Evolutionary conservation across 2,888 invertebrate species (phyloP), one percentile per base, ranked within the genome.

Genomic region (Monoplex corrugatus): DNA sequence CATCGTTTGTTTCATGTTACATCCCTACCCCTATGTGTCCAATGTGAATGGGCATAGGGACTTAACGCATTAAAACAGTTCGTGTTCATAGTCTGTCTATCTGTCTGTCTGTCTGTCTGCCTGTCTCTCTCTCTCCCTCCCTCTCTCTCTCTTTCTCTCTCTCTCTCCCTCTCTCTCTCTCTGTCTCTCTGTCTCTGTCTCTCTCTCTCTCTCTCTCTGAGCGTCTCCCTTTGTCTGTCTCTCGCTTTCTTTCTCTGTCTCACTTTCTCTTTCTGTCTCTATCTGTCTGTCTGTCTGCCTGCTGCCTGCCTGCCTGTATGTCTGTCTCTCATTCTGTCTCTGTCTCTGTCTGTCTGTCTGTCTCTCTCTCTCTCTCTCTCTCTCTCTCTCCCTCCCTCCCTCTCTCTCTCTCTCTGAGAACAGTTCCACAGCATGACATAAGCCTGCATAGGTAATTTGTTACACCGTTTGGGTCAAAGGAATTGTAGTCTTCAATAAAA

Each of bases 161-260:
- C 1, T 40, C 40, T 63, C 2, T 82, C 38, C 43, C 2, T 45
- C 40, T 35, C 28, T 43, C 19, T 82, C 83, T 83, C 40, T 44
- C 68, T 88, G 16, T 83, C 83, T 83, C 32, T 88, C 83, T 83
- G 3, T 87, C 44, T 78, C 23, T 87, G 40, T 87, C 16, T 82
- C n/a, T 87, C 6, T 80, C 28, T 57, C 8, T 82, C n/a, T 82
- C 3, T 88, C 44, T 85, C 8, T 85, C 85, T 50, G 13, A 13
- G 2, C 8, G 32, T 57, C 32, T 50, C 50, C 57, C 50, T 50
- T 1, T 50, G 16, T 50, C 45, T 50, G 10, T 85, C 23, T 50
- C 10, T 19, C 45, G 19, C 13, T 85, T 35, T 50, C 13, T 50
- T 57, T 32, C 28, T 68, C 23, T 68, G 16, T 68, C 28, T 68